Percentiles rank a stretch among this genome's conserved stretches.
Evolutionary conservation across 2,797 vertebrate species (phyloP).

Genomic region (Oreochromis grahami): DNA sequence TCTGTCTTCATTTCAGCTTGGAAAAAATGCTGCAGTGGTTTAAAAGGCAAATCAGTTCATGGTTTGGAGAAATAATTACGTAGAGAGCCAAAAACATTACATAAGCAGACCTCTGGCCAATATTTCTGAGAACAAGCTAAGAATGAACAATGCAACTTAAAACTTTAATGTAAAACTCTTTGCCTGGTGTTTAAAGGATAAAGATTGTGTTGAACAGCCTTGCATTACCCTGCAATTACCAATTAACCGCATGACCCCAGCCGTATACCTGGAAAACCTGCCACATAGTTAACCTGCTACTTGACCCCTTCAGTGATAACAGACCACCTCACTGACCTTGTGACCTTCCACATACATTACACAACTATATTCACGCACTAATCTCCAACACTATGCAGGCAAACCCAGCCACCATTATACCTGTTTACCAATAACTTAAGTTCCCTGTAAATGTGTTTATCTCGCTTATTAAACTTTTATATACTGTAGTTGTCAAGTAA

Average conservation of each 20-base stretch:
- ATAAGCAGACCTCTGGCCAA: not conserved
- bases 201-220: not conserved
- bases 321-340: slow-evolving; percentile 29
- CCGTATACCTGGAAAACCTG: not conserved
- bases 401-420: not conserved
- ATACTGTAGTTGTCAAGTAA: not conserved
- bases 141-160: not conserved
- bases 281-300: not conserved
- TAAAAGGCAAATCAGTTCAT: not conserved
- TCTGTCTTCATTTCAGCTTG: not conserved
- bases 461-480: not conserved
- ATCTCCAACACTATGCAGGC: slow-evolving; percentile 39
- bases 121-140: not conserved
- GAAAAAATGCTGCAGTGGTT: not conserved
- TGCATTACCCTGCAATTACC: not conserved
- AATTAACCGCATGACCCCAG: not conserved
- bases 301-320: not conserved
- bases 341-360: slow-evolving; percentile 53
- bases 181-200: not conserved
- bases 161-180: not conserved
- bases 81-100: not conserved
- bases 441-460: not conserved
- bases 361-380: slow-evolving; percentile 35
- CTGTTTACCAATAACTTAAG: not conserved
- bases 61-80: not conserved